phyloP scores from a whole-genome alignment of 2,113 vertebrate genomes.

The Lophotis ruficrista region DNA sequence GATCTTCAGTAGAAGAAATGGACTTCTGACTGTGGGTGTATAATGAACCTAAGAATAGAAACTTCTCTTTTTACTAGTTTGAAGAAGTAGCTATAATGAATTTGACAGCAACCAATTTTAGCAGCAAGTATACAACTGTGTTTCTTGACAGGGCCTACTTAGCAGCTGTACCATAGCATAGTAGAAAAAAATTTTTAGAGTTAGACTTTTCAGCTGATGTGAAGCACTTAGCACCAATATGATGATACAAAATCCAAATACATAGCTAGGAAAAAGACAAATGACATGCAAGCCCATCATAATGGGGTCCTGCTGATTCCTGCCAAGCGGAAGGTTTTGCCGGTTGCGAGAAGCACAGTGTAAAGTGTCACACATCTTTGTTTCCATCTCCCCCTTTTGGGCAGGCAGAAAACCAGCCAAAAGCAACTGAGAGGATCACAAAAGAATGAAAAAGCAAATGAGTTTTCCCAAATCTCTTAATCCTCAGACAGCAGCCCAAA shows the following conservation, averaged over 20 bases:
- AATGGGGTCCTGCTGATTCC: background rate
- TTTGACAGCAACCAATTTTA: background rate
- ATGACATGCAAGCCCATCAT: fast-evolving
- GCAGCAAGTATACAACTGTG: background rate
- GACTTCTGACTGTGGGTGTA: background rate
- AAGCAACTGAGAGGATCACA: background rate
- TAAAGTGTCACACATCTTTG: background rate
- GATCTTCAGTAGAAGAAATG: background rate
- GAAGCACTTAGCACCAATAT: background rate
- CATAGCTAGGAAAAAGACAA: background rate
- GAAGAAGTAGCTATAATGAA: background rate
- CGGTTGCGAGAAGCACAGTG: background rate
- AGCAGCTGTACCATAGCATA: background rate
- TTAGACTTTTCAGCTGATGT: background rate
- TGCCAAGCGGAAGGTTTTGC: background rate
- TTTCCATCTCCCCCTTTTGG: background rate
- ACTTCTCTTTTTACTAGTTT: background rate
- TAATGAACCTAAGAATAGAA: background rate
- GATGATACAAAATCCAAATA: background rate
- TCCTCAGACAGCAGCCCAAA: constrained; percentile 11
- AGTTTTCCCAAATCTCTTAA: constrained; percentile 31
- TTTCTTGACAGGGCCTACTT: background rate
- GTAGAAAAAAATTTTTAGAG: fast-evolving
- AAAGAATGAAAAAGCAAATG: background rate
- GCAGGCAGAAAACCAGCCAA: background rate